A percentile compares a stretch with the other conserved stretches of the same genome.
phyloP scores from a whole-genome alignment of 2,113 vertebrate genomes.

The Chiloscyllium plagiosum region DNA sequence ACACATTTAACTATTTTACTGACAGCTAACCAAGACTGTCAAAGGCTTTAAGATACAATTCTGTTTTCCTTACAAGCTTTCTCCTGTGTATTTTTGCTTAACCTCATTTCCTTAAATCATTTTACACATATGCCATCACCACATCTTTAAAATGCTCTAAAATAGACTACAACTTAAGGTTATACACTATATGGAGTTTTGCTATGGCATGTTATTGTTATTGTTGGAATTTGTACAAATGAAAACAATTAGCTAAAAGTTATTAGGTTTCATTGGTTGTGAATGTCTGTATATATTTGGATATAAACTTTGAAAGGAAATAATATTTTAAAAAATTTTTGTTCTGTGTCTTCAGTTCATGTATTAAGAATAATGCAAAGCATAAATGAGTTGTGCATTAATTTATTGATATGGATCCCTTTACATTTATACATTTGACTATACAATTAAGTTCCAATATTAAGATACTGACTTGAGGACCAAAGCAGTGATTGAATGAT shows the following conservation, averaged over 20 bases:
- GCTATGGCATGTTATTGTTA: background rate
- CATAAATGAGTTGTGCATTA: background rate
- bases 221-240: background rate
- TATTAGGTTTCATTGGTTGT: background rate
- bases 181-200: background rate
- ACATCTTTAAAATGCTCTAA: background rate
- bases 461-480: background rate
- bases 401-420: background rate
- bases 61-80: constrained; percentile 8
- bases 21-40: constrained; percentile 48
- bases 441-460: background rate
- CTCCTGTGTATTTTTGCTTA: constrained; percentile 1
- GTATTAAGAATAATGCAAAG: background rate
- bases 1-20: constrained; percentile 56
- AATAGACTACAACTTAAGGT: background rate
- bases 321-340: background rate
- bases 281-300: background rate
- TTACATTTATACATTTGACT: background rate
- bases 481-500: background rate
- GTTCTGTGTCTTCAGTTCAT: background rate
- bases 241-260: background rate
- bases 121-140: background rate
- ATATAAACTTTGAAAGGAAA: background rate
- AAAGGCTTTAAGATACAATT: constrained; percentile 29
- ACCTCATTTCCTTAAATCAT: background rate